Evolutionary conservation across 2,113 vertebrate genomes (phyloP), one percentile per base, ranked within the genome.

Genomic region (Pithys albifrons): DNA sequence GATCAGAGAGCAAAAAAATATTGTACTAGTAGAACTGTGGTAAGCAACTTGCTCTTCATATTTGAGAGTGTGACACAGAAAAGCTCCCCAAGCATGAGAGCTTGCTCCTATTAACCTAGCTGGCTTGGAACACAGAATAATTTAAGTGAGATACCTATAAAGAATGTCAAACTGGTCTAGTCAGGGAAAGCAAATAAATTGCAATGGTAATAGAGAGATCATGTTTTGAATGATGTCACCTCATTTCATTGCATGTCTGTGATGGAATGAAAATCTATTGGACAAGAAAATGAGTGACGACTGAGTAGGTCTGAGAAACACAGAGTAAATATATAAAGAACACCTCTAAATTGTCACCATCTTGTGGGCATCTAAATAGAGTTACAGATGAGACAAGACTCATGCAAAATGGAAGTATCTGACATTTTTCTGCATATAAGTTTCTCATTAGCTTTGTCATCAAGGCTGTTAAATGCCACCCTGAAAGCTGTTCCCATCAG

Each of bases 11-110:
- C n/a, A 22, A 90, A 64, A 79, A 48, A 10, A 0, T 74, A 24
- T 4, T 76, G 61, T 49, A 35, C 14, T n/a, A 51, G 6, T 9
- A 91, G 17, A 77, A 55, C 51, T 84, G 7, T 0, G 0, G 24
- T 86, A 64, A 88, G 75, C 27, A 91, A 58, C 48, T 74, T 77
- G 35, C 59, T 91, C 55, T 77, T 90, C 57, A 88, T 35, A 71
- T 93, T 49, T 90, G 67, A 84, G 71, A 74, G 18, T 31, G 12
- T 66, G 46, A 75, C 14, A 59, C 94, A 76, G 58, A 31, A 91
- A 91, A 90, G 4, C 45, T 69, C 83, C 88, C 41, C 35, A 76
- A 90, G 33, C 1, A 0, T 64, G 61, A 94, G 33, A 84, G 31
- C 65, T 91, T 0, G 0, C 52, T 75, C 64, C 59, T 93, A 31